Evolutionary conservation across 2,888 invertebrate genomes (phyloP).

Genomic region (Himalopsyche tibetana): DNA sequence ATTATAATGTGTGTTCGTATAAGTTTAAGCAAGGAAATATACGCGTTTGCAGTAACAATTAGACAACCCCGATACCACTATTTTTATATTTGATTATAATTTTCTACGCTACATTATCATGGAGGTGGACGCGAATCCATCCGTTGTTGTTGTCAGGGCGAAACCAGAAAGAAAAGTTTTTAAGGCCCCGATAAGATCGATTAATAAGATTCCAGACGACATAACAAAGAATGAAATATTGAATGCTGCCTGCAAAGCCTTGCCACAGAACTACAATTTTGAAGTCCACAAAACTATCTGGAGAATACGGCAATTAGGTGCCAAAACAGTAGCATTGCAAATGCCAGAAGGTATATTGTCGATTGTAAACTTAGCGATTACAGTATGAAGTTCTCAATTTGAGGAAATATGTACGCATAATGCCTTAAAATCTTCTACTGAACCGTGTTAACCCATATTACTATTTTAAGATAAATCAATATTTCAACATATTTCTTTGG

Average conservation of each 20-base stretch:
- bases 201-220: constrained; percentile 89
- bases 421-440: background rate
- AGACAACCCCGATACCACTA: background rate
- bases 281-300: constrained; percentile 98
- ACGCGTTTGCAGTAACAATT: no score
- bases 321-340: constrained; percentile 94
- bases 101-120: background rate
- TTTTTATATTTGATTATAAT: background rate
- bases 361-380: background rate
- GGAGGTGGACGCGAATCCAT: background rate
- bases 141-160: constrained; percentile 84
- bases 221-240: constrained; percentile 85
- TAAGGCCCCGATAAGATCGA: constrained; percentile 82
- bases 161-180: constrained; percentile 88
- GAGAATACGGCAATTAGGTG: constrained; percentile 90
- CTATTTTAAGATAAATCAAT: no score
- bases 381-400: background rate
- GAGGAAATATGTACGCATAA: constrained; percentile 1
- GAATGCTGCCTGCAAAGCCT: constrained; percentile 82
- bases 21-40: background rate
- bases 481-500: no score
- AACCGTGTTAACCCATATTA: background rate
- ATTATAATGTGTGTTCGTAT: background rate
- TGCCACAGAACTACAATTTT: constrained; percentile 98
- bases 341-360: constrained; percentile 89